These are phyloP conservation scores for Python bivittatus DNA, from an alignment of 2,113 vertebrate genomes.

Conservation along the genomic window DNA sequence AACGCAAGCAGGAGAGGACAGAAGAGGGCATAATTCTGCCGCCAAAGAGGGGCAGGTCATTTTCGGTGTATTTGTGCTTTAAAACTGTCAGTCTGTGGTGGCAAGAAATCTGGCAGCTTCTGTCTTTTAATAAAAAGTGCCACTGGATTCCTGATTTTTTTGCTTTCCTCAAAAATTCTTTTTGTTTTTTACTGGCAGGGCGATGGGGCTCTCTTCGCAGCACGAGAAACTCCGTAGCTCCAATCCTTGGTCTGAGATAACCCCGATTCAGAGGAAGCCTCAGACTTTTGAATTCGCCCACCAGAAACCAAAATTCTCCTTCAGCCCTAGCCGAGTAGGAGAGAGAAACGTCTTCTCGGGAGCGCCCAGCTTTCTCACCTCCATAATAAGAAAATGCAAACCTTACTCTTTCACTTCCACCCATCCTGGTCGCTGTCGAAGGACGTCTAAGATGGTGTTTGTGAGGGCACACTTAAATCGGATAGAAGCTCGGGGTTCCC, in stretches of 20 bases:
- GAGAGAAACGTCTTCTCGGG: not conserved
- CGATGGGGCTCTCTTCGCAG: too few relatives aligned
- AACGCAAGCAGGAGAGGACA: too few relatives aligned
- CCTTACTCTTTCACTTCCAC: conserved; percentile 86
- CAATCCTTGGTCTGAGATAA: not conserved
- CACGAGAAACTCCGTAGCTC: not conserved
- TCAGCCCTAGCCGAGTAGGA: not conserved
- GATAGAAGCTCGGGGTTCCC: conserved; percentile 77
- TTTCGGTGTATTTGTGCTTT: too few relatives aligned
- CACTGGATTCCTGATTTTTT: too few relatives aligned
- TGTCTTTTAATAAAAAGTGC: too few relatives aligned
- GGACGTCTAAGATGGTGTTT: conserved; percentile 83
- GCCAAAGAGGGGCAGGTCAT: too few relatives aligned
- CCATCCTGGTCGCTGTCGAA: conserved; percentile 85
- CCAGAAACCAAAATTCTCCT: not conserved
- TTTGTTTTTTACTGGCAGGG: too few relatives aligned
- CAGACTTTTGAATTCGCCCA: too few relatives aligned
- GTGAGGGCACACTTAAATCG: conserved; percentile 81
- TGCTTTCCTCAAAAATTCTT: too few relatives aligned
- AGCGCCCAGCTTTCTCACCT: not conserved
- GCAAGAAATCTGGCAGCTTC: too few relatives aligned
- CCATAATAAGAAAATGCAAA: not conserved
- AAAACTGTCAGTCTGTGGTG: too few relatives aligned
- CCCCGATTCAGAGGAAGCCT: not conserved
- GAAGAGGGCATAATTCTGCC: too few relatives aligned